Conservation (phyloP, 1,140 invertebrate species). For the Hycleus cichorii region DNA sequence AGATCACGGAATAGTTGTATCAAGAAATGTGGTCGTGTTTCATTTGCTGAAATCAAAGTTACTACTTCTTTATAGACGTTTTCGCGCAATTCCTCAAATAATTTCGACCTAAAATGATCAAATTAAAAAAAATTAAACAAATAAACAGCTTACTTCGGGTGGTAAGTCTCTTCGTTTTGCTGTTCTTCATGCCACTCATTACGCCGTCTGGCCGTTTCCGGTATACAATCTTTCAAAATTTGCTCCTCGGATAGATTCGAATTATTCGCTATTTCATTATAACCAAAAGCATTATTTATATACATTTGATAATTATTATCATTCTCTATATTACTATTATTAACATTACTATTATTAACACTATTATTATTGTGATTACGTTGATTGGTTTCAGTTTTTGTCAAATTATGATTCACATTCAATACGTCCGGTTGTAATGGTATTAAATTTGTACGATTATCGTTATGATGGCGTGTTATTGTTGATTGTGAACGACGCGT, state of each 20-base stretch:
- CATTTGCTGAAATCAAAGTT: slow-evolving; percentile 61
- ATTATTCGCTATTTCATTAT: slow-evolving; percentile 13
- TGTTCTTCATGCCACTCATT: slow-evolving; percentile 28
- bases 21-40: slow-evolving; percentile 58
- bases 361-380: not conserved
- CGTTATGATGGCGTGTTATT: slow-evolving; percentile 3
- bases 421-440: slow-evolving; percentile 45
- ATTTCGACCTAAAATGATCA: slow-evolving; percentile 42
- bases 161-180: slow-evolving; percentile 6
- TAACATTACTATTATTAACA: not conserved
- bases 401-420: slow-evolving; percentile 44
- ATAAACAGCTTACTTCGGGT: slow-evolving; percentile 18
- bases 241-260: slow-evolving; percentile 20
- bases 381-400: slow-evolving; percentile 4
- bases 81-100: slow-evolving; percentile 56
- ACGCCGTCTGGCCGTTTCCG: slow-evolving; percentile 9
- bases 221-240: slow-evolving; percentile 20
- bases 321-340: no score
- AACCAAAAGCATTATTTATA: slow-evolving; percentile 1
- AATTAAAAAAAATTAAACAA: not conserved
- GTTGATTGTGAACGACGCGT: slow-evolving; percentile 11
- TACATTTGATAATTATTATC: no score
- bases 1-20: slow-evolving; percentile 59
- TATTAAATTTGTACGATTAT: slow-evolving; percentile 9
- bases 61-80: slow-evolving; percentile 63